Conservation (phyloP, 2,113 vertebrate species). For the Indicator maculatus region DNA sequence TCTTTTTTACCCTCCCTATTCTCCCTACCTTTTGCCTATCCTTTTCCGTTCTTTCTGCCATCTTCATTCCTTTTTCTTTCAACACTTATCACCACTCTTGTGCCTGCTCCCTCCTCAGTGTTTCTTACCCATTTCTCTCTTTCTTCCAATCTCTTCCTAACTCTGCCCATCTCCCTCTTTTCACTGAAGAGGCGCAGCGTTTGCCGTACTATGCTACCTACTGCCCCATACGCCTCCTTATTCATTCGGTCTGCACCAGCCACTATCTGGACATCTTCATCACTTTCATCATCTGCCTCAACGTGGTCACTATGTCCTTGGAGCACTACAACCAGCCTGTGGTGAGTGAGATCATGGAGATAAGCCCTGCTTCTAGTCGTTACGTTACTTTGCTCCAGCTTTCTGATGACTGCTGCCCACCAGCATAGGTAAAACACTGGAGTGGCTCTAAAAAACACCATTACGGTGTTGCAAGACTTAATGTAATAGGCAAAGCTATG, state of each 20-base stretch:
- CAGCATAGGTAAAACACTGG: background rate
- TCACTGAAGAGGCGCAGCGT: conserved; percentile 88
- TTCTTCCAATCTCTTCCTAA: background rate
- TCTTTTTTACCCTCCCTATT: background rate
- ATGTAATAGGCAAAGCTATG: background rate
- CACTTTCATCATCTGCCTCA: conserved; percentile 98
- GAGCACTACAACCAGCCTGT: conserved; percentile 96
- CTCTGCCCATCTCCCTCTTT: conserved; percentile 12
- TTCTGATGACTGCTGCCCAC: background rate
- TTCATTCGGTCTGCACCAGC: conserved; percentile 97
- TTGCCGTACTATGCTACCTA: conserved; percentile 94
- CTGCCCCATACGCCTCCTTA: conserved; percentile 89
- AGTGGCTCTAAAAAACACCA: background rate
- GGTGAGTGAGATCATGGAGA: conserved; percentile 78
- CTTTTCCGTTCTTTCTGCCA: background rate
- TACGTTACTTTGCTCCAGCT: background rate
- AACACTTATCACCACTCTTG: background rate
- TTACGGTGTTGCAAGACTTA: background rate
- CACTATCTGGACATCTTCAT: conserved; percentile 99
- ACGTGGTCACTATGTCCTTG: conserved; percentile 98
- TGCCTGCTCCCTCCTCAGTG: background rate
- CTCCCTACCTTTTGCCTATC: background rate
- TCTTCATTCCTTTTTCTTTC: background rate
- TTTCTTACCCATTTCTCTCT: conserved; percentile 17
- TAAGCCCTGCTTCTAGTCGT: background rate